Percentiles rank a stretch among this genome's conserved stretches.
Evolutionary conservation across 2,797 vertebrate genomes (phyloP).

Genomic region (Synaphobranchus kaupii): DNA sequence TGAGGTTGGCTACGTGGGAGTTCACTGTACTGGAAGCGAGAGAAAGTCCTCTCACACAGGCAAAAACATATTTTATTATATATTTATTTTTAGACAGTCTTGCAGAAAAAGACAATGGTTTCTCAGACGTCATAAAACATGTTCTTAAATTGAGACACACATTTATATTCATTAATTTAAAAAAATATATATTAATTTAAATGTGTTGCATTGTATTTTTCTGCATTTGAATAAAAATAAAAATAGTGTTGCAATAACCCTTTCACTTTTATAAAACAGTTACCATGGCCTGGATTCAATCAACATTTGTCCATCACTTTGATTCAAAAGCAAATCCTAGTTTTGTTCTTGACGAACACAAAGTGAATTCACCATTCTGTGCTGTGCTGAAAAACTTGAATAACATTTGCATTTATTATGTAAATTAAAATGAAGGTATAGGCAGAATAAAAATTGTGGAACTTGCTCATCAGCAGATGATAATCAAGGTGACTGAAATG

Average conservation of each 20-base stretch:
- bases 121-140: background rate
- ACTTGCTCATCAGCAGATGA: background rate
- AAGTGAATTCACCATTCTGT: background rate
- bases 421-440: background rate
- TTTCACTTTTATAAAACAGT: background rate
- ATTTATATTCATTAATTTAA: background rate
- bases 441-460: background rate
- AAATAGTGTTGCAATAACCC: background rate
- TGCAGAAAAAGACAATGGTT: background rate
- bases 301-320: background rate
- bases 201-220: background rate
- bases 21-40: background rate
- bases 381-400: background rate
- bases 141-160: background rate
- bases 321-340: background rate
- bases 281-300: background rate
- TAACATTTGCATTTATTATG: background rate
- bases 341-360: background rate
- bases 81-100: background rate
- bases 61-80: background rate
- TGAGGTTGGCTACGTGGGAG: background rate
- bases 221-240: background rate
- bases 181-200: no score
- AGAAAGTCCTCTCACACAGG: no score
- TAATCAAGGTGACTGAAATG: background rate